A percentile compares a stretch with the other conserved stretches of the same genome.
phyloP scores from a whole-genome alignment of 2,797 vertebrate species.

The Luscinia megarhynchos region DNA sequence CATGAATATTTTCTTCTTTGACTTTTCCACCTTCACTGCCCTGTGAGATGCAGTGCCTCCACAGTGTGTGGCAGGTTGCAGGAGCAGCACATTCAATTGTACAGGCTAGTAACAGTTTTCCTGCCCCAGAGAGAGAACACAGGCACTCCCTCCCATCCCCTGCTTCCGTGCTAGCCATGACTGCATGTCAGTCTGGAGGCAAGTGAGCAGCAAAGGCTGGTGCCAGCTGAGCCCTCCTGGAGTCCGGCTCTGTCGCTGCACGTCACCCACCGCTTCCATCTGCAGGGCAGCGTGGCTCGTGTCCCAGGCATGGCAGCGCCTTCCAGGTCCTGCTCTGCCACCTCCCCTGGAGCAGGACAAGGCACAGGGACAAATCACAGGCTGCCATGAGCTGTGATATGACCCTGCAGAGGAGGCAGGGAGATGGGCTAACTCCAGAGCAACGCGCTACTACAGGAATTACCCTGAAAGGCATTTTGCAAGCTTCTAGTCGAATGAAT shows the following conservation, averaged over 20 bases:
- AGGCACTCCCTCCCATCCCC: neutral
- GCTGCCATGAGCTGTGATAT: neutral
- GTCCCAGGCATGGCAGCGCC: neutral
- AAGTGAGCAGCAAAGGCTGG: neutral
- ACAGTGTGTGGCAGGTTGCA: neutral
- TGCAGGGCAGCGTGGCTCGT: fast-evolving
- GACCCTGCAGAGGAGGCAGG: neutral
- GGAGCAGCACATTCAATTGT: neutral
- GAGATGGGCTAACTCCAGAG: neutral
- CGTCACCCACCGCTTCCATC: neutral
- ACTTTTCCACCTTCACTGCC: neutral
- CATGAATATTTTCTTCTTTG: neutral
- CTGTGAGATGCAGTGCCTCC: neutral
- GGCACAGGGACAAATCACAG: neutral
- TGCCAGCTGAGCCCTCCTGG: neutral
- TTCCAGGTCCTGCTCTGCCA: neutral
- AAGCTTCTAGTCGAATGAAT: slow-evolving; percentile 19
- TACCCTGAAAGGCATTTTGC: neutral
- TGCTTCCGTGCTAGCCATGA: neutral
- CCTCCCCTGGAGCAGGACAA: neutral
- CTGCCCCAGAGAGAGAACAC: neutral
- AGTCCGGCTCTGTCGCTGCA: neutral
- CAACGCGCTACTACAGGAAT: neutral
- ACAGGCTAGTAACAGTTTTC: neutral
- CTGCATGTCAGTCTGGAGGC: neutral